phyloP scores from a whole-genome alignment of 2,113 vertebrate species.

The Heloderma charlesbogerti region DNA sequence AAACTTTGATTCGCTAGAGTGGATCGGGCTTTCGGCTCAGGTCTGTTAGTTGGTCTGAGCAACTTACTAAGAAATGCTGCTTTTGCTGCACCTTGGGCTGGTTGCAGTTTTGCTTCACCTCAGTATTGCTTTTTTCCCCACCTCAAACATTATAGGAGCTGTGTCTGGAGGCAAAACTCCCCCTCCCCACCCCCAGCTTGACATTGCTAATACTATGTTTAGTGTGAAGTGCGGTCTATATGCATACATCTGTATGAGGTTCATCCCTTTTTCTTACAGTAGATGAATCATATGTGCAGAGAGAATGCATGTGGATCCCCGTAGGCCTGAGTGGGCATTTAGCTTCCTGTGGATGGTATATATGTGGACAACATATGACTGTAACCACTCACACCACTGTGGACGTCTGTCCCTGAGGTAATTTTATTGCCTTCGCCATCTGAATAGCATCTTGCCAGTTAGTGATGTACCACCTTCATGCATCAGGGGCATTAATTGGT shows the following conservation, averaged over 20 bases:
- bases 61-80: neutral
- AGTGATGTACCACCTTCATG: neutral
- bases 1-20: neutral
- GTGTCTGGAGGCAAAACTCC: neutral
- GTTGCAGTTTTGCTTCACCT: too few relatives aligned
- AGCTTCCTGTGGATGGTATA: too few relatives aligned
- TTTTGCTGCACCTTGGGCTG: neutral
- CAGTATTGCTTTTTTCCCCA: too few relatives aligned
- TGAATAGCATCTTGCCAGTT: neutral
- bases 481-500: neutral
- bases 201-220: neutral
- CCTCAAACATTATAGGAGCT: too few relatives aligned
- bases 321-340: too few relatives aligned
- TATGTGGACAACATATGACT: too few relatives aligned
- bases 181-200: neutral
- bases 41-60: neutral
- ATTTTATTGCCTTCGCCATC: neutral
- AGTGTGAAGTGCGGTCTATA: neutral
- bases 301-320: too few relatives aligned
- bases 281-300: too few relatives aligned
- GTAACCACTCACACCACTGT: too few relatives aligned
- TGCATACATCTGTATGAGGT: neutral
- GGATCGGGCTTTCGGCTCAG: neutral
- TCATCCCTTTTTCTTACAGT: neutral
- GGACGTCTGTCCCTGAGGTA: too few relatives aligned